phyloP scores from a whole-genome alignment of 2,888 invertebrate species.

The Phorcus lineatus region DNA sequence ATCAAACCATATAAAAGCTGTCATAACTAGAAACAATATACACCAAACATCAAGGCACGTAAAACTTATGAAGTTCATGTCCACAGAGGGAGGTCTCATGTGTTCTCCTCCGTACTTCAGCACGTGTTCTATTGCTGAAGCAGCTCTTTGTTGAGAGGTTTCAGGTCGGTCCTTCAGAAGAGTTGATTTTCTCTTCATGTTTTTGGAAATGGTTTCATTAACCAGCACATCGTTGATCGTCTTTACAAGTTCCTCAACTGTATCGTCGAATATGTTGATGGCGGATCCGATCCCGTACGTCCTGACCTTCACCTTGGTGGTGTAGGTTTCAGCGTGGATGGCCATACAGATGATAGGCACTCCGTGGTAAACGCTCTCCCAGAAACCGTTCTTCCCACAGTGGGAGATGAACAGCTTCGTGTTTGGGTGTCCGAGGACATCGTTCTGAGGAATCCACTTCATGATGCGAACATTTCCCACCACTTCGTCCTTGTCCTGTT shows the following conservation, averaged over 20 bases:
- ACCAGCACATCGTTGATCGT: slow-evolving; percentile 36
- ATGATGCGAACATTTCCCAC: slow-evolving; percentile 37
- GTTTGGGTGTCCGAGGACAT: slow-evolving; percentile 48
- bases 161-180: slow-evolving; percentile 40
- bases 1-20: not conserved
- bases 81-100: slow-evolving; percentile 41
- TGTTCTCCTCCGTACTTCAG: slow-evolving; percentile 53
- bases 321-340: slow-evolving; percentile 42
- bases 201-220: slow-evolving; percentile 30
- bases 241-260: slow-evolving; percentile 34
- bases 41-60: slow-evolving; percentile 31
- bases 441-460: slow-evolving; percentile 56
- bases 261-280: slow-evolving; percentile 35
- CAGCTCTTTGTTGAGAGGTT: slow-evolving; percentile 46
- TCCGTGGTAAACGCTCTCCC: slow-evolving; percentile 55
- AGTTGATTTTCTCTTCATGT: slow-evolving; percentile 43
- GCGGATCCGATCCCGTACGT: slow-evolving; percentile 35
- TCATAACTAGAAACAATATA: slow-evolving; percentile 1
- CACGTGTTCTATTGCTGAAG: slow-evolving; percentile 57
- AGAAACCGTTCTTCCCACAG: slow-evolving; percentile 55
- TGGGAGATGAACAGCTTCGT: slow-evolving; percentile 54
- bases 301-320: slow-evolving; percentile 38
- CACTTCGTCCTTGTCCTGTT: slow-evolving; percentile 31
- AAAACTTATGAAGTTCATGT: slow-evolving; percentile 24
- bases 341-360: slow-evolving; percentile 55